Conservation (phyloP, 1,140 invertebrate genomes). For the Drosophila virilis region DNA sequence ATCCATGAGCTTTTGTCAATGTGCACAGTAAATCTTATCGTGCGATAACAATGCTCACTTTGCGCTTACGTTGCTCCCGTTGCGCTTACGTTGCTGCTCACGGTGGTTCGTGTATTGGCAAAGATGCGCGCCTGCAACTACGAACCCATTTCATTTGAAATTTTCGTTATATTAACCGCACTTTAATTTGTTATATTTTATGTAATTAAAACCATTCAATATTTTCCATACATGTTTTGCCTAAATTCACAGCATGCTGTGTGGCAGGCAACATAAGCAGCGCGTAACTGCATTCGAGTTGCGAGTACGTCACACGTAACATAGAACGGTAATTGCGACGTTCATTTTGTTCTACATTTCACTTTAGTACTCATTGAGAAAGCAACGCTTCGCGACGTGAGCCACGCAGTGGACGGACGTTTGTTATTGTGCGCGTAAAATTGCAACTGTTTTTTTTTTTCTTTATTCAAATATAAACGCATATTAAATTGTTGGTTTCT, state of each 20-base stretch:
- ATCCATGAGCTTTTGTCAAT: neutral
- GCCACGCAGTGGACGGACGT: conserved; percentile 33
- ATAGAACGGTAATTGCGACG: conserved; percentile 47
- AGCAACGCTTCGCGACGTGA: conserved; percentile 52
- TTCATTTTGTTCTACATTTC: conserved; percentile 48
- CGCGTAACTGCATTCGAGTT: conserved; percentile 38
- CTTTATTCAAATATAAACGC: conserved; percentile 7
- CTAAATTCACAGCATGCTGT: neutral
- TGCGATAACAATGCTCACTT: conserved; percentile 1
- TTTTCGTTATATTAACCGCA: neutral
- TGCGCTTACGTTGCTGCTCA: conserved; percentile 10
- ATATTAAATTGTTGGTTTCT: conserved; percentile 5
- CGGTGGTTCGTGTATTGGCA: conserved; percentile 16
- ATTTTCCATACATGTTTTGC: neutral
- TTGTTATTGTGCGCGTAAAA: conserved; percentile 53
- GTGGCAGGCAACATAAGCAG: neutral
- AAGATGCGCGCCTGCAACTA: neutral
- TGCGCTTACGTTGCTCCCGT: conserved; percentile 11
- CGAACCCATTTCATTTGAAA: neutral
- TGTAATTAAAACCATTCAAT: neutral
- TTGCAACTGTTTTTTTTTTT: conserved; percentile 32
- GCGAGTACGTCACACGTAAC: conserved; percentile 24
- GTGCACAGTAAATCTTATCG: neutral
- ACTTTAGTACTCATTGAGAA: conserved; percentile 56
- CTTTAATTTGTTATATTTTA: neutral